Evolutionary conservation across 2,888 invertebrate genomes (phyloP).

Genomic region (Ochropleura plecta): DNA sequence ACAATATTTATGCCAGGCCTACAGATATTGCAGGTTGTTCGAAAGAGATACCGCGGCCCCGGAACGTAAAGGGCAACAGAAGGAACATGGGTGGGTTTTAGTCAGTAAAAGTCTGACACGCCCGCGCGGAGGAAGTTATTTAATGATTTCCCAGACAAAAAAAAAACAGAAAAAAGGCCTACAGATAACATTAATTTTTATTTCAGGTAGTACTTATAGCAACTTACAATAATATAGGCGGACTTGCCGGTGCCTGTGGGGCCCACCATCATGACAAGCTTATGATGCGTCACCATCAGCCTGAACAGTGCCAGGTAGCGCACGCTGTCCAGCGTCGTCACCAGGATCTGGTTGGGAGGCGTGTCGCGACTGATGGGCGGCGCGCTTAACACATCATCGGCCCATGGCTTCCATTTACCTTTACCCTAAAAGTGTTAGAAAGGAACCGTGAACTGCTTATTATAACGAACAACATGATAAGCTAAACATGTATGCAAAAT

Average conservation of each 20-base stretch:
- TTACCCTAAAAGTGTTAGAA: constrained; percentile 90
- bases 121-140: no score
- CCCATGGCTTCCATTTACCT: constrained; percentile 98
- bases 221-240: constrained; percentile 94
- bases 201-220: constrained; percentile 24
- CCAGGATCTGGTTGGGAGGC: constrained; percentile 98
- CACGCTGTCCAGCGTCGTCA: constrained; percentile 97
- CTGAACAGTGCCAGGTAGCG: constrained; percentile 95
- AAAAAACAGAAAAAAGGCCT: neutral
- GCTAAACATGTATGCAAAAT: neutral
- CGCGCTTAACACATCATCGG: constrained; percentile 94
- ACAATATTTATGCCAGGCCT: neutral
- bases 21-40: no score
- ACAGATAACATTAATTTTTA: neutral
- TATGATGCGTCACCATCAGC: constrained; percentile 94
- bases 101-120: no score
- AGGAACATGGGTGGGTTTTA: no score
- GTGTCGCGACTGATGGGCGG: constrained; percentile 96
- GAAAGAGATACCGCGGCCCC: no score
- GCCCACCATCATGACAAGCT: constrained; percentile 96
- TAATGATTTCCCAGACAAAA: no score
- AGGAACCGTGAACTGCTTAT: neutral
- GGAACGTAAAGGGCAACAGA: no score
- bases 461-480: neutral
- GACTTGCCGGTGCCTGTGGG: constrained; percentile 99